Conservation (phyloP, 2,797 vertebrate species). For the Pampus argenteus region DNA sequence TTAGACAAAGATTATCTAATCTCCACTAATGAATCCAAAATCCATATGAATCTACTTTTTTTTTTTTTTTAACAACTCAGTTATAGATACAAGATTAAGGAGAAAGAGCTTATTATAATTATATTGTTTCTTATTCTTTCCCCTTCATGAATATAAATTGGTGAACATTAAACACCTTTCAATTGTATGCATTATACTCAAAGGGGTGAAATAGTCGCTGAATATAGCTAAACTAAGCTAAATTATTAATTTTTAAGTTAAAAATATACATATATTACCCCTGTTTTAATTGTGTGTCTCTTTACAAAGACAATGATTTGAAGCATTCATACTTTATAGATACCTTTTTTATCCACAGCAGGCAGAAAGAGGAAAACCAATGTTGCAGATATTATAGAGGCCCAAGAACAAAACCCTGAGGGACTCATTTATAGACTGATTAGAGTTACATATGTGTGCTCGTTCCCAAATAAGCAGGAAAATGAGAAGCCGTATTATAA, state of each 20-base stretch:
- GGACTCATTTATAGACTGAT: slow-evolving; percentile 11
- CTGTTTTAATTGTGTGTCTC: background rate
- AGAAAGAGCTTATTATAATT: slow-evolving; percentile 1
- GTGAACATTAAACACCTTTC: background rate
- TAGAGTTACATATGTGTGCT: background rate
- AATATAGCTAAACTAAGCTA: background rate
- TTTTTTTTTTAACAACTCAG: background rate
- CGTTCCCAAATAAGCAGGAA: background rate
- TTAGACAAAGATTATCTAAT: slow-evolving; percentile 28
- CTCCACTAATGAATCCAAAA: slow-evolving; percentile 50
- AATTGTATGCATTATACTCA: background rate
- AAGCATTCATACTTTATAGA: background rate
- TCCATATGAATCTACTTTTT: slow-evolving; percentile 11
- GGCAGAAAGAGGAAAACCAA: background rate
- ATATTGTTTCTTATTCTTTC: background rate
- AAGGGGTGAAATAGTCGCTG: too few species aligned
- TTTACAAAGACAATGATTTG: background rate
- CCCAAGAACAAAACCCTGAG: slow-evolving; percentile 13
- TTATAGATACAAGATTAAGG: background rate
- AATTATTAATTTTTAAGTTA: too few species aligned
- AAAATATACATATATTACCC: background rate
- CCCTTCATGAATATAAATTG: background rate
- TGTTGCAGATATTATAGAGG: background rate
- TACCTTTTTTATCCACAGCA: background rate
- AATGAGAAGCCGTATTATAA: background rate